Percentiles rank a stretch among this genome's conserved stretches.
Conservation (phyloP, 2,888 invertebrate species). For the Acleris literana region DNA sequence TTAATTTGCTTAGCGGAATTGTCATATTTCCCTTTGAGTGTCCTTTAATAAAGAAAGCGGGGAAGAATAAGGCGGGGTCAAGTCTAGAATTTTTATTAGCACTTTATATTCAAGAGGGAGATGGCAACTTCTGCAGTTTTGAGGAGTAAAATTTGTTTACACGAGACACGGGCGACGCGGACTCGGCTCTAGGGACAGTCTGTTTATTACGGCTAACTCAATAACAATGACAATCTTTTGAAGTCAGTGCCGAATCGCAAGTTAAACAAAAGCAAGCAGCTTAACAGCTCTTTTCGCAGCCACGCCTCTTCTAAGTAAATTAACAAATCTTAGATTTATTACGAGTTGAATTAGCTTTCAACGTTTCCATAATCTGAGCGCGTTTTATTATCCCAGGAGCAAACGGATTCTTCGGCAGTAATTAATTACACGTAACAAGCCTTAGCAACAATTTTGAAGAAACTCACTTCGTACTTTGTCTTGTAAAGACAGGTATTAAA, state of each 20-base stretch:
- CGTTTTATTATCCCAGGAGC: constrained; percentile 67
- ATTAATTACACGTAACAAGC: constrained; percentile 71
- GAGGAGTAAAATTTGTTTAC: constrained; percentile 53
- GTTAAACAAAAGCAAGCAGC: constrained; percentile 63
- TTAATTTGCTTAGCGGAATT: constrained; percentile 74
- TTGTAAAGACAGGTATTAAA: constrained; percentile 55
- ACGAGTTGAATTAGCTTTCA: constrained; percentile 75
- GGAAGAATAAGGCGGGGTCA: constrained; percentile 50
- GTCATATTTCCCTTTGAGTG: constrained; percentile 74
- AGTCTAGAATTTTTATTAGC: constrained; percentile 68
- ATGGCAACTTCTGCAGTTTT: constrained; percentile 53
- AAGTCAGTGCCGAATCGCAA: constrained; percentile 57
- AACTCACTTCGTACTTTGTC: constrained; percentile 54
- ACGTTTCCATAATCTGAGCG: constrained; percentile 73
- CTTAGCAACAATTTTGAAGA: constrained; percentile 60
- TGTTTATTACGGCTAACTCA: constrained; percentile 60
- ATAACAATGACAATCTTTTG: constrained; percentile 63
- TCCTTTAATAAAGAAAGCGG: constrained; percentile 66
- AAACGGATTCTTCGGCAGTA: constrained; percentile 50
- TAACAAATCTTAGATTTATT: constrained; percentile 78
- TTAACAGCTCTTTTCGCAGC: constrained; percentile 59
- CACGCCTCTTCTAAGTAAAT: constrained; percentile 58
- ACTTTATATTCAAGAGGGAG: constrained; percentile 54
- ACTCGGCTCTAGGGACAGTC: constrained; percentile 47
- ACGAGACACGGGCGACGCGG: constrained; percentile 43